Conservation (phyloP, 2,113 vertebrate species). For the Thymallus thymallus region DNA sequence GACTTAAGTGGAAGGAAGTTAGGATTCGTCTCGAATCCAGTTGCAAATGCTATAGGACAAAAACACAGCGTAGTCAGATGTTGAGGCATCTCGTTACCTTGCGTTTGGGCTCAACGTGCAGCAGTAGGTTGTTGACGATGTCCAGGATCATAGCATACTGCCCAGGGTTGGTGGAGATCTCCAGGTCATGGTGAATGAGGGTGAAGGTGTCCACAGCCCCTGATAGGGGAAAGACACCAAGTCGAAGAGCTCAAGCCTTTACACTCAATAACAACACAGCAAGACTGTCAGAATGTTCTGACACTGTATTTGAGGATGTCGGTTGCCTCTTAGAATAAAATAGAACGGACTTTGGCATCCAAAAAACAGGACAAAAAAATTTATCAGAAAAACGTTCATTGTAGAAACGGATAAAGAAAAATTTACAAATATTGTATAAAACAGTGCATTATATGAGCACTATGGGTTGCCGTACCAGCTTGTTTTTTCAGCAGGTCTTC, state of each 20-base stretch:
- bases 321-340: neutral
- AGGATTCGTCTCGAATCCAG: too few species aligned
- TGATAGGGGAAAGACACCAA: slow-evolving; percentile 42
- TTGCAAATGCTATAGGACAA: too few species aligned
- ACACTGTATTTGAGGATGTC: neutral
- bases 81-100: slow-evolving; percentile 75
- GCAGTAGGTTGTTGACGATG: slow-evolving; percentile 94
- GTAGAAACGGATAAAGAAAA: too few species aligned
- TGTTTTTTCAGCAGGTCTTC: slow-evolving; percentile 96
- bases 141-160: slow-evolving; percentile 99
- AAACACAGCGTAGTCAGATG: too few species aligned
- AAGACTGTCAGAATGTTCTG: neutral
- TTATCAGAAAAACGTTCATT: too few species aligned
- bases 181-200: slow-evolving; percentile 94
- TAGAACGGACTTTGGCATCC: neutral
- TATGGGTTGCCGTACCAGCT: slow-evolving; percentile 75
- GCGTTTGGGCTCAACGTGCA: slow-evolving; percentile 94
- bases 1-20: too few species aligned
- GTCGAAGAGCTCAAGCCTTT: neutral
- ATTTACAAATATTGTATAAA: too few species aligned
- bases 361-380: too few species aligned
- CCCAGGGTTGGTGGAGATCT: slow-evolving; percentile 96
- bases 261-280: neutral
- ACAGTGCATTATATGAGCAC: neutral
- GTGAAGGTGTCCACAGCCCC: slow-evolving; percentile 98